Base-by-base conservation (phyloP, 2,888 invertebrate genomes). In the Drosophila bunnanda region DNA sequence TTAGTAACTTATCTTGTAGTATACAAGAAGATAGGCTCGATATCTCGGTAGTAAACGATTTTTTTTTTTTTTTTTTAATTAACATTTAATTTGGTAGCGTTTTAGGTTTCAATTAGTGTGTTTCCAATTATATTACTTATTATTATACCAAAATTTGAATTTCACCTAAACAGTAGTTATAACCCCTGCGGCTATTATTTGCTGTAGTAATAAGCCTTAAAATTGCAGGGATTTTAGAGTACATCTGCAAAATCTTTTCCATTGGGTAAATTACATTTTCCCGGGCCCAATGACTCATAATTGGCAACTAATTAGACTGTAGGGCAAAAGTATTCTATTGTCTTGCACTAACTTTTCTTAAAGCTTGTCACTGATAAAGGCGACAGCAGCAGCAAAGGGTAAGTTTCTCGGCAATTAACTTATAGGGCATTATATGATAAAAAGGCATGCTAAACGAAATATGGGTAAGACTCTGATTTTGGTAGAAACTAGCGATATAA, bases 381-480 rank as follows among this genome's bases (percentile, higher is more conserved):
- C 43, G 36, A 30, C 48, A 59, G 62, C 53, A 69, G 77, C 82
- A 77, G 68, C 76, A 77, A 77, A 54, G 58, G 61, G 34, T 66
- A 76, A 77, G 64, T 82, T 80, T 79, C 72, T 57, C 25, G 67
- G 77, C 81, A 86, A 83, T 83, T 86, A 83, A 83, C 86, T 81
- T 81, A 79, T 79, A 75, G 76, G 77, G 75, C 83, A 81, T 83
- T 78, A 78, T 81, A 79, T 81, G 81, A 81, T 83, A 83, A 80
- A 79, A 78, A 68, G 13, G 9, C 17, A 43, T 7, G 53, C 56
- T 38, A 43, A 44, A 22, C 10, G 9, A 22, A 38, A 28, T 30
- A 34, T 15, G 28, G 34, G 39, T 25, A 22, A 20, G 54, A 28
- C 17, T 20, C 28, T 7, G 12, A 48, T 17, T 30, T 12, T 13